Percentiles rank a stretch among this genome's conserved stretches.
Conservation (phyloP, 2,888 invertebrate genomes). For the Baccha elongata region DNA sequence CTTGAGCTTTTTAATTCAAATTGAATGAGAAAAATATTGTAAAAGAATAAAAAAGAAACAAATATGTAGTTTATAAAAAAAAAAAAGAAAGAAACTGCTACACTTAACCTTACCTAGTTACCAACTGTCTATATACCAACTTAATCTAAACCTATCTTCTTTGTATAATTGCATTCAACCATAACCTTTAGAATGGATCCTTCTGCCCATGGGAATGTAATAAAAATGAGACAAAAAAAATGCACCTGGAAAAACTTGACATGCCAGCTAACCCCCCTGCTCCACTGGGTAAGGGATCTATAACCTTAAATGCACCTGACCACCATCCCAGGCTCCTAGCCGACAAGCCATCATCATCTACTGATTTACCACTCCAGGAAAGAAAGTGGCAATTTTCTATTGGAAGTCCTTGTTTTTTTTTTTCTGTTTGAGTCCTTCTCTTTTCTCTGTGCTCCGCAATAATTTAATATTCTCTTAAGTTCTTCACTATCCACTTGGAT, state of each 20-base stretch:
- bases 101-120: constrained; percentile 21
- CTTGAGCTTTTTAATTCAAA: constrained; percentile 47
- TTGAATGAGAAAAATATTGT: constrained; percentile 48
- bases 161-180: constrained; percentile 56
- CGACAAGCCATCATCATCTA: constrained; percentile 56
- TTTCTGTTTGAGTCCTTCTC: constrained; percentile 35
- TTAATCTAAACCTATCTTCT: constrained; percentile 1
- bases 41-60: constrained; percentile 41
- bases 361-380: constrained; percentile 60
- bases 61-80: constrained; percentile 19
- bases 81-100: constrained; percentile 16
- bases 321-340: constrained; percentile 9
- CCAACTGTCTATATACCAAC: constrained; percentile 10
- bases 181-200: constrained; percentile 32
- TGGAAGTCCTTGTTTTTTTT: constrained; percentile 26
- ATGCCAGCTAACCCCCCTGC: constrained; percentile 20
- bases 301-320: constrained; percentile 70
- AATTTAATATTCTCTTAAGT: constrained; percentile 71
- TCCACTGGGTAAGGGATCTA: constrained; percentile 35
- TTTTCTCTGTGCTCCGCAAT: constrained; percentile 41
- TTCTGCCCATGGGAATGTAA: constrained; percentile 50
- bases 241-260: constrained; percentile 54
- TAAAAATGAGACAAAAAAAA: constrained; percentile 10
- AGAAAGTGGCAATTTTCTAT: constrained; percentile 66
- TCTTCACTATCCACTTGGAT: constrained; percentile 51